phyloP scores from a whole-genome alignment of 2,888 invertebrate genomes.

The Girardia tigrina region DNA sequence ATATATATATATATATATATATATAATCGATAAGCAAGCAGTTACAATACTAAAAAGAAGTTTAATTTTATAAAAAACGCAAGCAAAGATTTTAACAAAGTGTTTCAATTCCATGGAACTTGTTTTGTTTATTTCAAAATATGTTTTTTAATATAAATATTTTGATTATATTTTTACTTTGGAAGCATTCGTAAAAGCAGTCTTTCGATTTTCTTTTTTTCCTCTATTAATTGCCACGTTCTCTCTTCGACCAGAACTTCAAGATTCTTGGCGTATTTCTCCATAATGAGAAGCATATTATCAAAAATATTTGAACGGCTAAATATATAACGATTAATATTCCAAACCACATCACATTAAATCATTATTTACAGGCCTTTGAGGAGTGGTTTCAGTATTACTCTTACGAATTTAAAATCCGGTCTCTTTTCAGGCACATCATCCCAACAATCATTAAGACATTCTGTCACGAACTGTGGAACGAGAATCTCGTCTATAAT shows the following conservation, averaged over 20 bases:
- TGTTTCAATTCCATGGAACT: no score
- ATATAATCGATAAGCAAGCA: no score
- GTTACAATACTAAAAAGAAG: no score
- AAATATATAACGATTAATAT: conserved; percentile 35
- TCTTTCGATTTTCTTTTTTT: conserved; percentile 89
- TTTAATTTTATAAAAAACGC: no score
- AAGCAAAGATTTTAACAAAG: no score
- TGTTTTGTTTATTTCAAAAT: no score
- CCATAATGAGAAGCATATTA: conserved; percentile 95
- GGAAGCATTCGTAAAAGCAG: conserved; percentile 55
- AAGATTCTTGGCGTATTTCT: conserved; percentile 83
- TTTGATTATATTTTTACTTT: no score
- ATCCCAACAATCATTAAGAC: conserved; percentile 50
- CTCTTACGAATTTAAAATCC: conserved; percentile 48
- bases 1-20: no score
- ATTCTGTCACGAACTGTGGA: conserved; percentile 37
- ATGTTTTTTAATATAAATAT: no score
- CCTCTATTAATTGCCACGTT: conserved; percentile 78
- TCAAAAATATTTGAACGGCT: conserved; percentile 90
- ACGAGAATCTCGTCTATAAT: neutral
- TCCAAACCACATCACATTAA: no score
- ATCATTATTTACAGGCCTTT: conserved; percentile 91
- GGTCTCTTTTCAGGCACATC: conserved; percentile 49
- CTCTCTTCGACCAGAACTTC: conserved; percentile 82
- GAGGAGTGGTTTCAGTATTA: conserved; percentile 46